Base-by-base conservation (phyloP, 2,888 invertebrate genomes). In the Periphyllus acericola region DNA sequence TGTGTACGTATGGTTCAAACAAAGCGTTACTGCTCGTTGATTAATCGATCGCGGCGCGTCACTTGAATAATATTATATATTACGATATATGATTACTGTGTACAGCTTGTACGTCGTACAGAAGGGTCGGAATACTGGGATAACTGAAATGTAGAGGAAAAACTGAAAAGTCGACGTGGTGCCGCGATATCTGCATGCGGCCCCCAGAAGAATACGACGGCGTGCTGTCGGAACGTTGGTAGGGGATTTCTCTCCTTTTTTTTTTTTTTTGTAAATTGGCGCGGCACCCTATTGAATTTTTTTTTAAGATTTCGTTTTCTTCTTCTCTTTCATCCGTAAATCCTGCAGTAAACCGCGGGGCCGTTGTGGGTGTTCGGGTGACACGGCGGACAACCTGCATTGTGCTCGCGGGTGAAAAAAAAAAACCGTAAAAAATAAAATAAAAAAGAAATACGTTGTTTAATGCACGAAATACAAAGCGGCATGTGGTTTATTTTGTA, bases 351-450 rank as follows among this genome's bases (percentile, higher is more conserved):
- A 86, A 86, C 86, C 86, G 79, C 86, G 79, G 36, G 9, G 79
- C 46, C 86, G 68, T 86, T 86, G 86, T 86, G 79, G 86, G 86
- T 86, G 86, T 86, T 36, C 86, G 85, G 36, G 79, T 71, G 85
- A 85, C 85, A 71, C 79, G 76, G 46, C 68, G 68, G 78, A 74
- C 66, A 52, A 60, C 60, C 55, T 46, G 46, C 46, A 74, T 74
- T 74, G 83, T 85, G 46, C n/a, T 32, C 17, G 46, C 72, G 74
- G 34, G 21, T 6, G 60, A 14, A 81, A 66, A 79, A 79, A 34
- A 46, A 29, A 76, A n/a, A n/a, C n/a, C n/a, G n/a, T n/a, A n/a
- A 80, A 46, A 81, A 71, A 71, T 14, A 19, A 21, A 21, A 29
- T 8, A 66, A 68, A 29, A 32, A 81, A 46, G 32, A 82, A 71